Base-by-base conservation (phyloP, 2,888 invertebrate genomes). In the Mystacides longicornis region DNA sequence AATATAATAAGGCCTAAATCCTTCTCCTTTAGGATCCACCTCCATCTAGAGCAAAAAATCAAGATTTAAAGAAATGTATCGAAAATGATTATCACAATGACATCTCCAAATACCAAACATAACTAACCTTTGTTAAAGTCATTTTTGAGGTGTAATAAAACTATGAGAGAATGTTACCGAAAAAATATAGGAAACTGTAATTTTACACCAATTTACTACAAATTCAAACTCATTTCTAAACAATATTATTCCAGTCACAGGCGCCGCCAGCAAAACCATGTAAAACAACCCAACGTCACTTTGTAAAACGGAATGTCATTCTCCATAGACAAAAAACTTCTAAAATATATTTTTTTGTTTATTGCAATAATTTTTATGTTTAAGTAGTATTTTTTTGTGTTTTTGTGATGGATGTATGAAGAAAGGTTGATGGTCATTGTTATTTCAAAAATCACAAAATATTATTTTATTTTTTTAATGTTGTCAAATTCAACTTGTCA, bases 1-100 rank as follows among this genome's bases (percentile, higher is more conserved):
- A 64, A 94, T 89, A 69, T 97, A 99, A 74, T 99, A 99, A 0
- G 93, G 91, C 61, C 93, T 87, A 68, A 97, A 92, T 1, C 93
- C 94, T 69, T 93, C 93, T 5, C 92, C 89, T 67, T 85, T 87
- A 61, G 73, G 77, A 70, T 88, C 88, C 58, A 88, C 80, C 62
- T 88, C 88, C 87, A 88, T 88, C 82, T 83, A 72, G 20, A 55
- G 49, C 4, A 43, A 47, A 23, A 14, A 27, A 37, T n/a, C 37
- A 37, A 37, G 14, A 37, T 7, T 37, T 37, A 37, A 5, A 27
- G 27, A 7, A 7, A 27, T 7, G 11, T 27, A 27, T 11, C 5
- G 11, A 27, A 27, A 7, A 27, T 11, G 11, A 11, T 7, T 27
- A 27, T 27, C 11, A 7, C 11, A 27, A 7, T 27, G 27, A 27